Evolutionary conservation across 2,888 invertebrate species (phyloP), one percentile per base, ranked within the genome.

Genomic region (Amorpha juglandis): DNA sequence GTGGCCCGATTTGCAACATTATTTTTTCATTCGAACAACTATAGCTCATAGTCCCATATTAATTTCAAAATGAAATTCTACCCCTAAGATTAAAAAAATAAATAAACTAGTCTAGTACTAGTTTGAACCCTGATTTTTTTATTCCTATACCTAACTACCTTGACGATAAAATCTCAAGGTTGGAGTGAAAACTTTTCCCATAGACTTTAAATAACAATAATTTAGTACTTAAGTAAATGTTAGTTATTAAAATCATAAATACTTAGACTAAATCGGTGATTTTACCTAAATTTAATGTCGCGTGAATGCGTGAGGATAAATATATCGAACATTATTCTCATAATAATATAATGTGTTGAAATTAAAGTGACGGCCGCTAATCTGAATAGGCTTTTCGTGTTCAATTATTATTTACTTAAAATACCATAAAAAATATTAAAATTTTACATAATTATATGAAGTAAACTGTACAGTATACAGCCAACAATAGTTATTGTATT

Each of bases 291-390:
- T 9, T 11, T 55, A 42, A 19, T 19, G 42, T 58, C 38, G 42
- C 58, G 58, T 58, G 55, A 35, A 55, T 38, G 38, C 35, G 38
- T 38, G 19, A 58, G 42, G 12, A 58, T 58, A 58, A 42, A 8
- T 19, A 58, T 42, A 38, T 58, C 38, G 16, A 38, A 6, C 14
- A 19, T 19, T 42, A 38, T 58, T 58, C 42, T 21, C 11, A 38
- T 16, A n/a, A n/a, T n/a, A n/a, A n/a, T n/a, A n/a, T n/a, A 11
- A 38, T 35, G 6, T 55, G 16, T 35, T n/a, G 27, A 27, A 14
- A 16, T 35, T 35, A 12, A 16, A 35, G 6, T 55, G 8, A n/a
- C 35, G 27, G 14, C 0, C 0, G 16, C 55, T 58, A 42, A 58
- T 58, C 11, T 16, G 9, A 16, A 38, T 16, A 16, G n/a, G n/a